Evolutionary conservation across 2,797 vertebrate genomes (phyloP), one percentile per base, ranked within the genome.

Genomic region (Bufotes viridis): DNA sequence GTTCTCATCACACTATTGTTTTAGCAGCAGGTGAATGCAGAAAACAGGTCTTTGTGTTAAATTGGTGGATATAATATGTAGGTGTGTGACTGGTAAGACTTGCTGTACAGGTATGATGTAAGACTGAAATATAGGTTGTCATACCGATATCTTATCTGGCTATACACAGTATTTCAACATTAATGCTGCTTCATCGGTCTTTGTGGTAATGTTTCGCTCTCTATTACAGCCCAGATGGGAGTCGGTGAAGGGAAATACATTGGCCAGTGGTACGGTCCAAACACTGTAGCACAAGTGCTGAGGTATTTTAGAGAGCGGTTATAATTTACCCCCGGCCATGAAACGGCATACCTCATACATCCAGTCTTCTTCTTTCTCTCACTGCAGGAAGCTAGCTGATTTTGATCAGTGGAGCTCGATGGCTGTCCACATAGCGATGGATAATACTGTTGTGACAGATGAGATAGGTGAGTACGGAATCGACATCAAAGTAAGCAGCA

Each of bases 201-300:
- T 3, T 15, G 1, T 22, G 4, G 20, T 82, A 53, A 69, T 29
- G 72, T 4, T 57, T 24, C 65, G 34, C 6, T 91, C 87, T 86
- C 61, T 94, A 88, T 67, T 94, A 88, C 95, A 99, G 98, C 98
- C 79, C 98, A 99, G 95, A 99, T 99, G 98, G 98, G 98, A 92
- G 98, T 99, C 13, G 98, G 98, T 90, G 98, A 99, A 92, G 98
- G 98, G 13, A 99, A 99, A 91, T 98, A 98, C 51, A 97, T 99
- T 82, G 98, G 98, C 88, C 98, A 99, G 93, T 99, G 98, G 98
- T 99, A 99, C 0, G 98, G 98, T 90, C 98, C 98, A 75, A 99
- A 99, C 94, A 99, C 98, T 72, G 98, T 99, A 0, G 98, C 98
- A 55, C 98, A 99, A 93, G 98, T 99, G 91, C 96, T 99, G 91